phyloP scores from a whole-genome alignment of 2,797 vertebrate species.

The Botia kubotai region DNA sequence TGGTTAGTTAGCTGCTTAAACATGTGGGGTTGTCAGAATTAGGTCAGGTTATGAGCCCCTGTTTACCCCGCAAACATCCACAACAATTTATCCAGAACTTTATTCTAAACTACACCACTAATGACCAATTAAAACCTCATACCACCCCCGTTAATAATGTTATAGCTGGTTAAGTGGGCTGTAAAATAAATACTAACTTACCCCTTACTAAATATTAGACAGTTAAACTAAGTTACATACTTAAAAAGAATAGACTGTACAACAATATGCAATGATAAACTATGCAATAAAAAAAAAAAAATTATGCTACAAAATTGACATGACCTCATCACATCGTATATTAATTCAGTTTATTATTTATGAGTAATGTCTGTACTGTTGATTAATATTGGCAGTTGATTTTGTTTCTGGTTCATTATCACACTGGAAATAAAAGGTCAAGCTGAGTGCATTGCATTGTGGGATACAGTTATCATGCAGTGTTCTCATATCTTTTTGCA shows the following conservation, averaged over 20 bases:
- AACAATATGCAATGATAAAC: not conserved
- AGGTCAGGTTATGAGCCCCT: constrained; percentile 32
- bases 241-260: not conserved
- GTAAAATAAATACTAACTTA: not conserved
- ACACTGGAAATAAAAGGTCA: too few species aligned
- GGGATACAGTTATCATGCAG: too few species aligned
- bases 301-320: not conserved
- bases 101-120: constrained; percentile 16
- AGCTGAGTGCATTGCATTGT: too few species aligned
- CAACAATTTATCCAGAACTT: constrained; percentile 7
- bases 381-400: too few species aligned
- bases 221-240: not conserved
- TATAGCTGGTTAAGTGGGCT: not conserved
- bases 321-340: not conserved
- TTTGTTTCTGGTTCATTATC: too few species aligned
- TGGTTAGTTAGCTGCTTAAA: not conserved
- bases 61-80: constrained; percentile 19
- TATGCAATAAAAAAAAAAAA: not conserved
- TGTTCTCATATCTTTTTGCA: too few species aligned
- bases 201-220: not conserved
- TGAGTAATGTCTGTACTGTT: too few species aligned
- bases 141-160: not conserved
- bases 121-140: constrained; percentile 6
- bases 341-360: too few species aligned
- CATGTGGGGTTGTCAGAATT: constrained; percentile 20